Evolutionary conservation across 2,888 invertebrate species (phyloP).

Genomic region (Margaritifera margaritifera): DNA sequence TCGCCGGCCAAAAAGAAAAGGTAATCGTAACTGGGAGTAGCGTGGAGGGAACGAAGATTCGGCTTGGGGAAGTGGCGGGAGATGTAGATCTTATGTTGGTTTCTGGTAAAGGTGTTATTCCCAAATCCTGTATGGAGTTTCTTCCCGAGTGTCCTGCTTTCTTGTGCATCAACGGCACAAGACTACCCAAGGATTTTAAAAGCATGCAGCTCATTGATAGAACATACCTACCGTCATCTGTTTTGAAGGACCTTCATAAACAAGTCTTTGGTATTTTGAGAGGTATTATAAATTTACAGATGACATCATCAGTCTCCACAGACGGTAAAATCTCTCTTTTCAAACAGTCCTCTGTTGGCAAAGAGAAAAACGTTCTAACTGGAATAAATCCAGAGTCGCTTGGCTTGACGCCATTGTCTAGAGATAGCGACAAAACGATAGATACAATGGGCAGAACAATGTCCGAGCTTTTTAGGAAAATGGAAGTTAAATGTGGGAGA

Average conservation of each 20-base stretch:
- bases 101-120: slow-evolving; percentile 5
- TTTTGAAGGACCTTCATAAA: slow-evolving; percentile 4
- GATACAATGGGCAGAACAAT: no score
- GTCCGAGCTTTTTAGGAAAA: no score
- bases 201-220: neutral
- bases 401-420: no score
- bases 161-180: slow-evolving; percentile 2
- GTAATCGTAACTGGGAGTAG: slow-evolving; percentile 11
- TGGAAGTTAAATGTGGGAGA: no score
- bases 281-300: no score
- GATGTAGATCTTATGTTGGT: slow-evolving; percentile 21
- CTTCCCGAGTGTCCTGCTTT: slow-evolving; percentile 15
- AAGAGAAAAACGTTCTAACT: no score
- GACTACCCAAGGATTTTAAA: neutral
- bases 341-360: no score
- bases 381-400: no score
- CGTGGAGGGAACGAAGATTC: slow-evolving; percentile 21
- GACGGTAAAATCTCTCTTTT: no score
- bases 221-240: neutral
- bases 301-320: no score
- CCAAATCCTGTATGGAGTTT: slow-evolving; percentile 16
- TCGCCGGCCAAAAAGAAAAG: slow-evolving; percentile 4
- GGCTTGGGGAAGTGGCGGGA: slow-evolving; percentile 8
- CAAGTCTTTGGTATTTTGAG: neutral
- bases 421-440: no score